Conservation (phyloP, 2,888 invertebrate species). For the Microplitis deprimator region DNA sequence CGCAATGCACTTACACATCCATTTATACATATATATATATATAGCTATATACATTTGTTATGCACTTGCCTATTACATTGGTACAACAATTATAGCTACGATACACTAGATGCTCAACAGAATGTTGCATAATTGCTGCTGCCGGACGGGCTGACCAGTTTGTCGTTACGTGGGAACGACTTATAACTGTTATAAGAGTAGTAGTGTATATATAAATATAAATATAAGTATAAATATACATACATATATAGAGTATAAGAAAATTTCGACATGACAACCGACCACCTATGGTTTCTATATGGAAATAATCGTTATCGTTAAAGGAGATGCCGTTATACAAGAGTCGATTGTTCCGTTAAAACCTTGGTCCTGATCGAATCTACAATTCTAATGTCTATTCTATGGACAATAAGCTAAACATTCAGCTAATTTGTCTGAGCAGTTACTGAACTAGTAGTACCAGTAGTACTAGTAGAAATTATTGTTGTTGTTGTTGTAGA, state of each 20-base stretch:
- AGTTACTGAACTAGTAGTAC: not conserved
- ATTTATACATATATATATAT: not conserved
- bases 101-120: constrained; percentile 49
- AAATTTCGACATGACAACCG: constrained; percentile 16
- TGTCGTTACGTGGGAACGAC: constrained; percentile 44
- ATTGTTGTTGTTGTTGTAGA: not conserved
- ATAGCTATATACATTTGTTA: constrained; percentile 36
- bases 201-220: constrained; percentile 1
- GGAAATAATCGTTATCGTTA: constrained; percentile 17
- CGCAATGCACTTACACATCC: not conserved
- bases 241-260: not conserved
- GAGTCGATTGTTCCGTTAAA: constrained; percentile 25
- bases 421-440: not conserved
- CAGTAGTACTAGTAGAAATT: not conserved
- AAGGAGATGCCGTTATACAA: constrained; percentile 26
- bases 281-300: constrained; percentile 7
- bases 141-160: constrained; percentile 41
- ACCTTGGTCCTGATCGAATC: constrained; percentile 6
- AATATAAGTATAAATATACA: not conserved
- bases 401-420: not conserved
- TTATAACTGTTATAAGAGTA: constrained; percentile 3
- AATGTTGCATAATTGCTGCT: constrained; percentile 53
- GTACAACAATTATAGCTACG: constrained; percentile 53
- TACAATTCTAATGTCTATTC: constrained; percentile 6
- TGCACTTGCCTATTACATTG: constrained; percentile 49